phyloP scores from a whole-genome alignment of 2,888 invertebrate genomes.

The Uropetala carovei region DNA sequence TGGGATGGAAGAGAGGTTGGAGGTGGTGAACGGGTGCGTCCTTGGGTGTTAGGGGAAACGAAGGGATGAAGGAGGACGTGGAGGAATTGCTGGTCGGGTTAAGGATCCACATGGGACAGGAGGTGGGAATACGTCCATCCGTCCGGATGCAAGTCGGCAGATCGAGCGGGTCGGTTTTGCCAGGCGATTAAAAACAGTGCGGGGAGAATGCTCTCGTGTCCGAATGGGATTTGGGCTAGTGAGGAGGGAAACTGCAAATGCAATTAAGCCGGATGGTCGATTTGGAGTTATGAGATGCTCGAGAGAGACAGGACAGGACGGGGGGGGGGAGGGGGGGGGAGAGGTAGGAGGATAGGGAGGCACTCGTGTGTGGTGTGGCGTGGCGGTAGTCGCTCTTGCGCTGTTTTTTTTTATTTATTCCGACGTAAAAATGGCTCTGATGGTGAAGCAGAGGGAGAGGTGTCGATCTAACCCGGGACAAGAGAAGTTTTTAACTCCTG shows the following conservation, averaged over 20 bases:
- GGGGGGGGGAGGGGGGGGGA: background rate
- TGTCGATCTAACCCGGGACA: too few species aligned
- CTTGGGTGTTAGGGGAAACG: background rate
- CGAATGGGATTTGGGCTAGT: background rate
- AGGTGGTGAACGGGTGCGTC: background rate
- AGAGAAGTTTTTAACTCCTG: too few species aligned
- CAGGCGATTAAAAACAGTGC: background rate
- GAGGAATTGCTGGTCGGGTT: background rate
- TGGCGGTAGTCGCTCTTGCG: too few species aligned
- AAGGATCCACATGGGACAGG: slow-evolving; percentile 7
- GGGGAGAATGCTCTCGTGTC: background rate
- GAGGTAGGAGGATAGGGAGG: too few species aligned
- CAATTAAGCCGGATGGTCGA: background rate
- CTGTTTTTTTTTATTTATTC: too few species aligned
- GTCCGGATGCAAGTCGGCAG: background rate
- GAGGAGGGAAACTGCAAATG: background rate
- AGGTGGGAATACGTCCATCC: background rate
- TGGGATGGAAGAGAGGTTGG: background rate
- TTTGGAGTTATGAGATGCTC: background rate
- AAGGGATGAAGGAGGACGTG: background rate
- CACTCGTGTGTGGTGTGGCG: too few species aligned
- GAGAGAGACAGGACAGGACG: background rate
- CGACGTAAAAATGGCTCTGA: too few species aligned
- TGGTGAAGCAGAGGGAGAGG: too few species aligned
- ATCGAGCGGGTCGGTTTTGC: background rate